Conservation (phyloP, 2,888 invertebrate species). For the Uloborus plumipes region DNA sequence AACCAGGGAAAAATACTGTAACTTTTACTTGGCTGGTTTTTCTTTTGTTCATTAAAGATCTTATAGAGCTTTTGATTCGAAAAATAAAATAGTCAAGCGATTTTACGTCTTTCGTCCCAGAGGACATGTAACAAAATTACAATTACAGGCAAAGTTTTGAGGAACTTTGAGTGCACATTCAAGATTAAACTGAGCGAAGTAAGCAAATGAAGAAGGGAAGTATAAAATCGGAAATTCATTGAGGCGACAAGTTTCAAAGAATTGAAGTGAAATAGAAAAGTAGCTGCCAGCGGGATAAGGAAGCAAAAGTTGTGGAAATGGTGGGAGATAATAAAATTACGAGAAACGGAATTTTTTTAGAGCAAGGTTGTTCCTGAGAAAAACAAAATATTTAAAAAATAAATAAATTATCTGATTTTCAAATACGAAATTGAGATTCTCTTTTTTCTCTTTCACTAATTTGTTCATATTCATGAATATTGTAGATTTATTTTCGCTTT, state of each 20-base stretch:
- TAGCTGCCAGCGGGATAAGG: constrained; percentile 1
- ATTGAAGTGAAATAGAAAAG: constrained; percentile 18
- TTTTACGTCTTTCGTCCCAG: constrained; percentile 23
- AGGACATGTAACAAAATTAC: constrained; percentile 38
- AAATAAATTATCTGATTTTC: no score
- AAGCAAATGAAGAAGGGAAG: constrained; percentile 55
- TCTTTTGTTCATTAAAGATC: no score
- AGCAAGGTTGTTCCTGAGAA: no score
- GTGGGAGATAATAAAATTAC: neutral
- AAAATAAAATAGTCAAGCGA: constrained; percentile 20
- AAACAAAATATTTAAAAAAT: no score
- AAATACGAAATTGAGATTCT: no score
- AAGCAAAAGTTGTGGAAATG: constrained; percentile 9
- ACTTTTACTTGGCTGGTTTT: no score
- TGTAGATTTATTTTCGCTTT: no score
- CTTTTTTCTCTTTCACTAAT: no score
- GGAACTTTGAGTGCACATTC: constrained; percentile 50
- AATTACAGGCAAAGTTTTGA: constrained; percentile 41
- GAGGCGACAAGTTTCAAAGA: constrained; percentile 35
- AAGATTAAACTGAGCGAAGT: constrained; percentile 54
- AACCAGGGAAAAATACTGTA: no score
- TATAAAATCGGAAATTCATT: constrained; percentile 45
- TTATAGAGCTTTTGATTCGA: no score
- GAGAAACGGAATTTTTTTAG: neutral
- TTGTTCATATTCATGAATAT: no score